Evolutionary conservation across 2,888 invertebrate species (phyloP).

Genomic region (Drosophila anomalipes): DNA sequence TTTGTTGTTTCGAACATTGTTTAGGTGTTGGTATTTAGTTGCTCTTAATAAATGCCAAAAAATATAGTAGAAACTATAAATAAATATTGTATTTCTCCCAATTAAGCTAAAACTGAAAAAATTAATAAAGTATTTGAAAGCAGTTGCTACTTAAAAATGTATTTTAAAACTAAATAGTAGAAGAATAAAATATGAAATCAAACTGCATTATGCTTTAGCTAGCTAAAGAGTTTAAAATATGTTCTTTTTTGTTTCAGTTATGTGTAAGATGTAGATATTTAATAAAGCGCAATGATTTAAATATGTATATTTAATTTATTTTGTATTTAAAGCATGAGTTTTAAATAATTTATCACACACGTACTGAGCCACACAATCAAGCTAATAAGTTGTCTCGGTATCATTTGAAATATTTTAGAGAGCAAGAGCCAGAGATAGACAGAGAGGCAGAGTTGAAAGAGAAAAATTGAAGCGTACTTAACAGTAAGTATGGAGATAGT

Average conservation of each 20-base stretch:
- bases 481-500: slow-evolving; percentile 10
- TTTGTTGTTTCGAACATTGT: slow-evolving; percentile 48
- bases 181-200: slow-evolving; percentile 51
- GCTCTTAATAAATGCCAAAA: slow-evolving; percentile 62
- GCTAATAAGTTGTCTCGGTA: slow-evolving; percentile 43
- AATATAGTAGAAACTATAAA: slow-evolving; percentile 37
- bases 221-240: slow-evolving; percentile 53
- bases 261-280: slow-evolving; percentile 55
- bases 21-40: slow-evolving; percentile 74
- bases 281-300: slow-evolving; percentile 67
- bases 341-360: slow-evolving; percentile 80
- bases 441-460: slow-evolving; percentile 11
- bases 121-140: slow-evolving; percentile 38
- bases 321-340: slow-evolving; percentile 59
- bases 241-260: slow-evolving; percentile 41
- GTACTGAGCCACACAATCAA: slow-evolving; percentile 53
- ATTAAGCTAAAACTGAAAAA: slow-evolving; percentile 41
- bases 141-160: slow-evolving; percentile 46
- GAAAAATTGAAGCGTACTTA: slow-evolving; percentile 20
- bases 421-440: slow-evolving; percentile 3
- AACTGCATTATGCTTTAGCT: slow-evolving; percentile 64
- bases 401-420: slow-evolving; percentile 8
- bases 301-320: slow-evolving; percentile 43
- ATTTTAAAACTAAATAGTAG: slow-evolving; percentile 51
- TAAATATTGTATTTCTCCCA: slow-evolving; percentile 25